Percentiles rank a stretch among this genome's conserved stretches.
These are phyloP conservation scores for Nasalis larvatus DNA, from an alignment of 2,113 vertebrate genomes.

Conservation along the genomic window DNA sequence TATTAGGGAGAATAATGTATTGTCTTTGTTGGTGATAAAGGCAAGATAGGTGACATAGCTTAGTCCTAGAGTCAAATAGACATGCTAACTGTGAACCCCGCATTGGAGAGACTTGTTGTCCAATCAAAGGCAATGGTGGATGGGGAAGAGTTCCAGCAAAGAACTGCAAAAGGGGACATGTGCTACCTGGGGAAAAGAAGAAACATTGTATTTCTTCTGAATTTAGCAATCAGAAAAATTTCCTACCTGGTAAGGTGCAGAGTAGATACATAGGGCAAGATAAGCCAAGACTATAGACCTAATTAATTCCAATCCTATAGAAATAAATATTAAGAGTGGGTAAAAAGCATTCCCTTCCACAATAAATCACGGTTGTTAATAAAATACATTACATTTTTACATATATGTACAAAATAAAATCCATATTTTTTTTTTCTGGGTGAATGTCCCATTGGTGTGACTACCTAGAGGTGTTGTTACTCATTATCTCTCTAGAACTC, in stretches of 20 bases:
- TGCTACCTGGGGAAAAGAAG: background rate
- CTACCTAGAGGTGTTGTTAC: background rate
- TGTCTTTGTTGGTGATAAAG: background rate
- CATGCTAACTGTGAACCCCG: fast-evolving
- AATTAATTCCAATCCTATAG: background rate
- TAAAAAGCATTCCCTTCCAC: background rate
- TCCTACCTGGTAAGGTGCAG: background rate
- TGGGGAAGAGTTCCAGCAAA: fast-evolving
- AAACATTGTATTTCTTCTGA: background rate
- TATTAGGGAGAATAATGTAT: background rate
- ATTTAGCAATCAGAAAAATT: background rate
- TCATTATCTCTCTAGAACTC: background rate
- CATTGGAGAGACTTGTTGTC: background rate
- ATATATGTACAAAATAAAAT: no score
- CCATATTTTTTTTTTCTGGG: background rate
- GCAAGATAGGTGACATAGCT: background rate
- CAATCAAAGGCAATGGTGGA: background rate
- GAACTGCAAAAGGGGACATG: no score
- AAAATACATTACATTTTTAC: no score
- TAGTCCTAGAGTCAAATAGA: background rate
- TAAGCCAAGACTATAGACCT: background rate
- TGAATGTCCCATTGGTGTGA: background rate
- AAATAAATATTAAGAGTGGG: background rate
- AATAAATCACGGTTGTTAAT: background rate
- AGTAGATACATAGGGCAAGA: background rate